Evolutionary conservation across 2,113 vertebrate species (phyloP).

Genomic region (Nyctibius bracteatus): DNA sequence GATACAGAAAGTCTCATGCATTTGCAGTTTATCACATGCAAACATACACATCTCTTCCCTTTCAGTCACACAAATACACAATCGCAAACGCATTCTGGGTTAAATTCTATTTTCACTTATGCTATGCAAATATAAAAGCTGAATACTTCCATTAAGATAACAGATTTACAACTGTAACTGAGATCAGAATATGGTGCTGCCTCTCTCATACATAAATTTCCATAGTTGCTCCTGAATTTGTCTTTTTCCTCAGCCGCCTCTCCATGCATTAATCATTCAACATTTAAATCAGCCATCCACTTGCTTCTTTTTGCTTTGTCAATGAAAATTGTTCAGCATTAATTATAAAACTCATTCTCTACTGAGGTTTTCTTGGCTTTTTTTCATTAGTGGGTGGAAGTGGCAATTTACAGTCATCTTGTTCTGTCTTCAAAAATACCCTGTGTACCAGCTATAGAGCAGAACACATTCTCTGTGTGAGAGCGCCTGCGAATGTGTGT

Average conservation of each 20-base stretch:
- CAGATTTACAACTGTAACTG: slow-evolving; percentile 65
- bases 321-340: slow-evolving; percentile 68
- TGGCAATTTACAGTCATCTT: slow-evolving; percentile 58
- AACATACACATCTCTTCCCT: neutral
- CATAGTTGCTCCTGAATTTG: slow-evolving; percentile 40
- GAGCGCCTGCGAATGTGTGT: neutral
- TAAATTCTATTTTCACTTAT: slow-evolving; percentile 61
- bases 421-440: slow-evolving; percentile 57
- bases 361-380: slow-evolving; percentile 52
- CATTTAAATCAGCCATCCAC: slow-evolving; percentile 62
- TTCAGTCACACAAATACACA: slow-evolving; percentile 24
- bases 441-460: neutral
- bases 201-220: slow-evolving; percentile 53
- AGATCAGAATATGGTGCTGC: slow-evolving; percentile 52
- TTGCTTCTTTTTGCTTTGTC: slow-evolving; percentile 67
- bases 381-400: slow-evolving; percentile 59
- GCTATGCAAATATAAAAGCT: slow-evolving; percentile 55
- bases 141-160: slow-evolving; percentile 59
- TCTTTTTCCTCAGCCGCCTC: slow-evolving; percentile 32
- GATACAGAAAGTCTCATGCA: slow-evolving; percentile 23
- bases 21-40: slow-evolving; percentile 40
- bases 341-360: slow-evolving; percentile 68
- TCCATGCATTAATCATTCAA: slow-evolving; percentile 53
- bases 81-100: neutral
- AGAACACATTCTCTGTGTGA: neutral